Conservation (phyloP, 2,113 vertebrate genomes). For the Thalassarche chlororhynchos region DNA sequence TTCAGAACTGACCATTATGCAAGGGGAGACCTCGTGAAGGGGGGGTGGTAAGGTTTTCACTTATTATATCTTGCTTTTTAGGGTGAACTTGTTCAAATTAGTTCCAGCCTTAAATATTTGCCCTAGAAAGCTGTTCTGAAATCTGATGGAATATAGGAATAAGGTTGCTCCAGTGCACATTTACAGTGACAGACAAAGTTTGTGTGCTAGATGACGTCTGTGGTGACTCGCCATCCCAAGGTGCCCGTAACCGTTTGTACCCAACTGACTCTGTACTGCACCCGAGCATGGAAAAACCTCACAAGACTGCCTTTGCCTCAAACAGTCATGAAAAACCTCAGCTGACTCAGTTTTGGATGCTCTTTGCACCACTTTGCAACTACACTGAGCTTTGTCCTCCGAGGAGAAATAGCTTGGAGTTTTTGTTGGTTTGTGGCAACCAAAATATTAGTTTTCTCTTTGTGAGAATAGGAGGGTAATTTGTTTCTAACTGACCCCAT, state of each 20-base stretch:
- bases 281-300: accelerated
- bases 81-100: slow-evolving; percentile 5
- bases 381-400: not conserved
- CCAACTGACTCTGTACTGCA: not conserved
- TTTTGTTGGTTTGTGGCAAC: not conserved
- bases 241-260: accelerated
- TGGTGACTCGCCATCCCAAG: not conserved
- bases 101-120: not conserved
- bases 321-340: not conserved
- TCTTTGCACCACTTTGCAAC: not conserved
- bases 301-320: not conserved
- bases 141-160: not conserved
- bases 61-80: slow-evolving; percentile 6
- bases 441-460: not conserved
- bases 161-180: not conserved
- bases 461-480: not conserved
- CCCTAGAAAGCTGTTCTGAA: slow-evolving; percentile 14
- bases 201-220: not conserved
- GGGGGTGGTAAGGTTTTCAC: not conserved
- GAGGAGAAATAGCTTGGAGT: not conserved
- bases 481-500: not conserved
- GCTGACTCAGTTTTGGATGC: not conserved
- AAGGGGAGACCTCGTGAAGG: not conserved
- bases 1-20: slow-evolving; percentile 20
- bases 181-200: not conserved